A percentile compares a stretch with the other conserved stretches of the same genome.
These are phyloP conservation scores for Scrobipalpa costella DNA, from an alignment of 2,888 invertebrate species.

Conservation along the genomic window DNA sequence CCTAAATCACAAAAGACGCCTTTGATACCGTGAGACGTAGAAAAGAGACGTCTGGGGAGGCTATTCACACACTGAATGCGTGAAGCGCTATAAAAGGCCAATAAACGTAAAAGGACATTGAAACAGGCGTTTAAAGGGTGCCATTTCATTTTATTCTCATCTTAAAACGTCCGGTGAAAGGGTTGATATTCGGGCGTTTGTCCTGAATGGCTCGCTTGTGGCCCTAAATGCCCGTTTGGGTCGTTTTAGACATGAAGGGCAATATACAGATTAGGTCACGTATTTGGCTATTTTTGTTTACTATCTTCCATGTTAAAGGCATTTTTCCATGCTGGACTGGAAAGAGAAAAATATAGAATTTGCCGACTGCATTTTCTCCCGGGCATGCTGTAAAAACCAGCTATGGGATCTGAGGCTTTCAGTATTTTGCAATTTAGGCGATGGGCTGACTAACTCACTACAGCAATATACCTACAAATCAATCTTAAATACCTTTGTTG, in stretches of 20 bases:
- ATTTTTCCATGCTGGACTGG: background rate
- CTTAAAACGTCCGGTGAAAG: constrained; percentile 15
- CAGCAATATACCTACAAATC: no score
- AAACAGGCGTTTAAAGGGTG: constrained; percentile 19
- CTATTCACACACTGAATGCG: constrained; percentile 13
- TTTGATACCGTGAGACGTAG: background rate
- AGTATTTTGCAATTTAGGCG: no score
- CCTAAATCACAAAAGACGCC: background rate
- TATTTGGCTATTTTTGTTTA: background rate
- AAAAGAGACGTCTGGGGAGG: background rate
- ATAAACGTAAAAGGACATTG: constrained; percentile 17
- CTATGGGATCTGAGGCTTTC: no score
- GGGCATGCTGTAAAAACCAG: no score
- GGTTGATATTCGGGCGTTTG: constrained; percentile 11
- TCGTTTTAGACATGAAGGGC: background rate
- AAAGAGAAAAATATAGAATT: background rate
- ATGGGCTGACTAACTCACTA: no score
- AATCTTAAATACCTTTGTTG: no score
- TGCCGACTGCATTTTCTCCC: no score
- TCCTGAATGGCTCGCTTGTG: constrained; percentile 13
- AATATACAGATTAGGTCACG: background rate
- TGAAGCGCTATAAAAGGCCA: constrained; percentile 2
- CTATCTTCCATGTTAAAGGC: no score
- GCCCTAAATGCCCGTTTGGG: constrained; percentile 12
- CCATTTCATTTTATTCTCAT: constrained; percentile 18